A percentile compares a stretch with the other conserved stretches of the same genome.
Conservation (phyloP, 2,113 vertebrate species). For the Aptenodytes forsteri region DNA sequence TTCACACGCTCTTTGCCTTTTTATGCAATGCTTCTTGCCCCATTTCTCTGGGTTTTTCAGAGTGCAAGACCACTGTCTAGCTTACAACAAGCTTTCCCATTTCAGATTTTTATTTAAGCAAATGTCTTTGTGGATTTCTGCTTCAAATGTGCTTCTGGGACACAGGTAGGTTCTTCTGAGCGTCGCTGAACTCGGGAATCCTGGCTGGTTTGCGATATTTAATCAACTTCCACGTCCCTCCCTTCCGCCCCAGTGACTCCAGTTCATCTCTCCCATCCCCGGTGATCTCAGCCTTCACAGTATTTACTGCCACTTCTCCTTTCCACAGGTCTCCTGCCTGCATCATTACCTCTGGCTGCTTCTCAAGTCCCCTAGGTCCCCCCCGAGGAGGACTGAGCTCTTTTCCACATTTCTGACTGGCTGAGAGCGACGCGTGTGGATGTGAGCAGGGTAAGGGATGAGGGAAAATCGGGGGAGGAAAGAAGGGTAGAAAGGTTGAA, state of each 20-base stretch:
- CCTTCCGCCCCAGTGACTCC: background rate
- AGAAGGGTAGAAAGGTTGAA: background rate
- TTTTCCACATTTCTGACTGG: background rate
- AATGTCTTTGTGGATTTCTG: background rate
- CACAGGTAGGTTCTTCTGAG: background rate
- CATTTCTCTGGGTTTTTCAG: background rate
- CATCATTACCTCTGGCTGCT: background rate
- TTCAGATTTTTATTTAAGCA: background rate
- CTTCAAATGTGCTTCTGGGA: background rate
- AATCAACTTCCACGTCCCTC: background rate
- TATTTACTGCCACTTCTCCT: background rate
- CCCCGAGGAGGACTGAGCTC: background rate
- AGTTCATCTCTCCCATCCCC: background rate
- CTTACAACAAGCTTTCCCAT: background rate
- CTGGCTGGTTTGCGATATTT: background rate
- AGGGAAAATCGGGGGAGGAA: background rate
- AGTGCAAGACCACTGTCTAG: background rate
- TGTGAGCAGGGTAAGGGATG: background rate
- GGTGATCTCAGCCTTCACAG: background rate
- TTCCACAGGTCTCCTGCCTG: background rate
- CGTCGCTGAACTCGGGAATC: background rate
- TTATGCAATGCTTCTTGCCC: background rate
- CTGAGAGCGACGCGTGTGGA: accelerated
- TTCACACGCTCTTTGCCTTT: background rate
- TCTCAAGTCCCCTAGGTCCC: background rate